Evolutionary conservation across 2,113 vertebrate genomes (phyloP).

Genomic region (Nothobranchius kuhntae): DNA sequence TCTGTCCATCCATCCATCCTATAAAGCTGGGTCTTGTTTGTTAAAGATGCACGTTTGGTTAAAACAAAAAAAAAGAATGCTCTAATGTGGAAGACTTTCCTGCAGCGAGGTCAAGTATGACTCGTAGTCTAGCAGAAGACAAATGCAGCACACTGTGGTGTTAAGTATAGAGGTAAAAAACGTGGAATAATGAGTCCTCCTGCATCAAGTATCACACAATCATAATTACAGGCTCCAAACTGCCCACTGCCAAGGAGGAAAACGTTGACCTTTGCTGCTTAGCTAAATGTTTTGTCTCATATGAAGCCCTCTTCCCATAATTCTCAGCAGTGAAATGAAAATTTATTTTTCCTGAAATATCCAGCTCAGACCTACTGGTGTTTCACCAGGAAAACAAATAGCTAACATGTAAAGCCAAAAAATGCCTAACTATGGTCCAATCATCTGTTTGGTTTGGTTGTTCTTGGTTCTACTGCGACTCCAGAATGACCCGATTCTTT

Average conservation of each 20-base stretch:
- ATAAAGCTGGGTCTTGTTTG: too few relatives aligned
- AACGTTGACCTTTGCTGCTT: neutral
- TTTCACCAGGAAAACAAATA: neutral
- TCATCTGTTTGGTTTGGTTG: neutral
- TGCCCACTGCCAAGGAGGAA: neutral
- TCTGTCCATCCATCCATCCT: too few relatives aligned
- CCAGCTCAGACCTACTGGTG: neutral
- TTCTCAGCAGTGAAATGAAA: neutral
- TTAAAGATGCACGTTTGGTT: too few relatives aligned
- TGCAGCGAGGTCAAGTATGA: neutral
- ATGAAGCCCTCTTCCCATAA: neutral
- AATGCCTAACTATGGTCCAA: neutral
- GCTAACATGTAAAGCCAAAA: conserved; percentile 6
- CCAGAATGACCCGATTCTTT: conserved; percentile 43
- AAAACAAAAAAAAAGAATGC: too few relatives aligned
- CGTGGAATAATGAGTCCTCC: neutral
- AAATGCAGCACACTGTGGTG: neutral
- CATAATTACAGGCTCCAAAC: neutral
- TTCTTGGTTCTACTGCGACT: conserved; percentile 24
- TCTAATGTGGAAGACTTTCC: neutral
- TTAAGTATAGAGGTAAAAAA: neutral
- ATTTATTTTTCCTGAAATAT: neutral
- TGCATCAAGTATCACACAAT: neutral
- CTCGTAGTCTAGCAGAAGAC: neutral
- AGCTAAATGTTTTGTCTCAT: neutral